phyloP scores from a whole-genome alignment of 2,888 invertebrate genomes.

The Cryptosula pallasiana region DNA sequence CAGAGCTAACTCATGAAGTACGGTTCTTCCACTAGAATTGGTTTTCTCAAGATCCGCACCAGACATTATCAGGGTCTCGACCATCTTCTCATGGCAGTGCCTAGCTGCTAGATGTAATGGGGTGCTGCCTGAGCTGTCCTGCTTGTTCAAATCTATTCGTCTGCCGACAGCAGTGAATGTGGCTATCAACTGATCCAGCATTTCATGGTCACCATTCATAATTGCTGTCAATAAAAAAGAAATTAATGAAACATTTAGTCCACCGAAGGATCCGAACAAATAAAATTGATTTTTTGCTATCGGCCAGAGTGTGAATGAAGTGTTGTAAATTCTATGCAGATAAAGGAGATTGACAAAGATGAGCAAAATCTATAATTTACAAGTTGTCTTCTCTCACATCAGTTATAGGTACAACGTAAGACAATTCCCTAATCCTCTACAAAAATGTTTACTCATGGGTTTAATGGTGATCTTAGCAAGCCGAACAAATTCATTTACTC shows the following conservation, averaged over 20 bases:
- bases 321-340: too few species aligned
- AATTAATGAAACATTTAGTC: neutral
- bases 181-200: neutral
- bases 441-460: too few species aligned
- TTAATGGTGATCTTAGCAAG: too few species aligned
- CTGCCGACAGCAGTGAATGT: neutral
- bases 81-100: neutral
- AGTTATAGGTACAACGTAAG: too few species aligned
- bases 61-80: neutral
- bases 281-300: too few species aligned
- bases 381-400: too few species aligned
- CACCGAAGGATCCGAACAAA: too few species aligned
- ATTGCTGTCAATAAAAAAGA: neutral
- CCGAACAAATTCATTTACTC: too few species aligned
- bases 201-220: conserved; percentile 7
- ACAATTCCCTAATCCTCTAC: too few species aligned
- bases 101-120: conserved; percentile 22
- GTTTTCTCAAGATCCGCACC: conserved; percentile 8
- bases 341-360: too few species aligned
- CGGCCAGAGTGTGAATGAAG: too few species aligned
- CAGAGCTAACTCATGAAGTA: neutral
- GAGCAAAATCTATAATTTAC: too few species aligned
- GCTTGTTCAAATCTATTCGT: neutral
- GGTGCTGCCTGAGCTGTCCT: conserved; percentile 3
- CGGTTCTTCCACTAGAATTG: neutral